Conservation (phyloP, 35 echinoderm and acorn worm genomes). For the Eucidaris tribuloides region DNA sequence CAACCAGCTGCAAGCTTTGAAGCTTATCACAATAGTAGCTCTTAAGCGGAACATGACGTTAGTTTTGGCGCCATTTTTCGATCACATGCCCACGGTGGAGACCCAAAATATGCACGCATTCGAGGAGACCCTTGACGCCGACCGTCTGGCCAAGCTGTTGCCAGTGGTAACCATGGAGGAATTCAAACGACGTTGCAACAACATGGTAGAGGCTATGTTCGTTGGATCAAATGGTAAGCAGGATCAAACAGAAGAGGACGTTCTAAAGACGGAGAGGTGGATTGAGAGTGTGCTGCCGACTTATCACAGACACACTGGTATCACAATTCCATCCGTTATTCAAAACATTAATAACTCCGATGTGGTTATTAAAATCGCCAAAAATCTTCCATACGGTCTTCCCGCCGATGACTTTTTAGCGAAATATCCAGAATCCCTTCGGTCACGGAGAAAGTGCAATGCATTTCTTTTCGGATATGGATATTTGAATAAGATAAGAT, state of each 20-base stretch:
- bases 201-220: background rate
- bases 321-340: conserved; percentile 4
- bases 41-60: conserved; percentile 25
- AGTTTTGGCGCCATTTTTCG: conserved; percentile 65
- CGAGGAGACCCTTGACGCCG: conserved; percentile 30
- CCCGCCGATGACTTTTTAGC: background rate
- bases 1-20: conserved; percentile 50
- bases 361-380: background rate
- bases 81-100: conserved; percentile 19
- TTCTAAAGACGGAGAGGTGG: background rate
- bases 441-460: background rate
- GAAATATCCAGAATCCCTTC: conserved; percentile 6
- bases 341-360: background rate
- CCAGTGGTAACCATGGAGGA: conserved; percentile 19
- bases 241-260: background rate
- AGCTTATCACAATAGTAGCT: conserved; percentile 23
- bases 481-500: conserved; percentile 4
- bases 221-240: conserved; percentile 7
- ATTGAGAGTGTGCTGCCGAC: background rate
- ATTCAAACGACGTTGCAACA: conserved; percentile 23
- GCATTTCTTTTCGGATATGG: conserved; percentile 48
- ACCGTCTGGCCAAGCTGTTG: background rate
- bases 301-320: background rate
- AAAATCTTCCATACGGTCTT: background rate
- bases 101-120: conserved; percentile 4